phyloP scores from a whole-genome alignment of 1,140 invertebrate genomes.

The Rhizoglyphus robini region DNA sequence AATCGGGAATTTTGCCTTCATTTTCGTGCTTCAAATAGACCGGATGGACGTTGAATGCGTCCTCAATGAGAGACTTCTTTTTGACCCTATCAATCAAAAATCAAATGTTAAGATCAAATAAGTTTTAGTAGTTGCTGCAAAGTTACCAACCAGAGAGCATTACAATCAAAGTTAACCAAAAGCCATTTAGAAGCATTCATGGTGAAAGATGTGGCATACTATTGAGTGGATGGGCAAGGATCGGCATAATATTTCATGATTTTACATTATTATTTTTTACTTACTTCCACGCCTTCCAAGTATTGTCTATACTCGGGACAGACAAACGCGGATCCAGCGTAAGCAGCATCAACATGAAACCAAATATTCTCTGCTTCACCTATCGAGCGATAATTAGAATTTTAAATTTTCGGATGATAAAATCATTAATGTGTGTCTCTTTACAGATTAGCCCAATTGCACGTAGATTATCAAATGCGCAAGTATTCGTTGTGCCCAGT shows the following conservation, averaged over 20 bases:
- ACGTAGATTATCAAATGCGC: slow-evolving; percentile 73
- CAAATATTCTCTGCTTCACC: slow-evolving; percentile 50
- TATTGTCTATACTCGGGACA: slow-evolving; percentile 81
- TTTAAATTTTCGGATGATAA: background rate
- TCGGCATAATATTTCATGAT: no score
- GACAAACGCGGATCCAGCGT: slow-evolving; percentile 77
- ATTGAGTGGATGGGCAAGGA: slow-evolving; percentile 23
- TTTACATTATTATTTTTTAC: background rate
- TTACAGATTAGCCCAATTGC: slow-evolving; percentile 67
- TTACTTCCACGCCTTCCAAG: slow-evolving; percentile 67
- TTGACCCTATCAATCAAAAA: slow-evolving; percentile 48
- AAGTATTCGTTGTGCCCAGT: slow-evolving; percentile 80
- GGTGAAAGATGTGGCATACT: slow-evolving; percentile 73
- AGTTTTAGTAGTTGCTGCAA: no score
- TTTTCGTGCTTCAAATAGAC: slow-evolving; percentile 95
- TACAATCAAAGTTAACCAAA: slow-evolving; percentile 43
- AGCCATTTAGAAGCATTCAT: slow-evolving; percentile 95
- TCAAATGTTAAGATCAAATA: background rate
- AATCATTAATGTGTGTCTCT: background rate
- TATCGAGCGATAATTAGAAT: slow-evolving; percentile 17
- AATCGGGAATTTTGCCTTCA: slow-evolving; percentile 86
- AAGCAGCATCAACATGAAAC: slow-evolving; percentile 79
- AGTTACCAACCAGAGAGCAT: background rate
- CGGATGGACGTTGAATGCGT: slow-evolving; percentile 89
- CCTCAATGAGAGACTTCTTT: slow-evolving; percentile 70